A percentile compares a stretch with the other conserved stretches of the same genome.
phyloP scores from a whole-genome alignment of 2,888 invertebrate species.

The Cryptus armator region DNA sequence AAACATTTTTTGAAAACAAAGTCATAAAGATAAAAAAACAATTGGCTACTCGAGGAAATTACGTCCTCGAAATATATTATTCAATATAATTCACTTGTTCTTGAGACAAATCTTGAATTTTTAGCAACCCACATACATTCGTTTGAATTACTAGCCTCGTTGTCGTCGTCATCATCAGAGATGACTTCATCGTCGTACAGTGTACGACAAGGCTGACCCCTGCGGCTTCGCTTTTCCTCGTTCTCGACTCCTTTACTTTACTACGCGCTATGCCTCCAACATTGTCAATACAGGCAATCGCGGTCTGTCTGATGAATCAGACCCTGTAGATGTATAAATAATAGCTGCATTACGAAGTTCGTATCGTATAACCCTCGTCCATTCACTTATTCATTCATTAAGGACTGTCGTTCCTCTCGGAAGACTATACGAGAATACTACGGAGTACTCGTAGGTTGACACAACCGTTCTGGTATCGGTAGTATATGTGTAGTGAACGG shows the following conservation, averaged over 20 bases:
- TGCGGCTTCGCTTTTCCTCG: neutral
- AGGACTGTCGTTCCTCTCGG: slow-evolving; percentile 10
- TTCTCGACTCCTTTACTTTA: neutral
- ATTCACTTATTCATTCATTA: slow-evolving; percentile 45
- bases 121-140: no score
- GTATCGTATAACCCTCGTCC: slow-evolving; percentile 1
- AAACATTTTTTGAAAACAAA: no score
- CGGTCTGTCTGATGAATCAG: slow-evolving; percentile 43
- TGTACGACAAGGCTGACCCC: slow-evolving; percentile 14
- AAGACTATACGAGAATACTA: neutral
- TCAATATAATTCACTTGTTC: no score
- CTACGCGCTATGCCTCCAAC: neutral
- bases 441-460: slow-evolving; percentile 15
- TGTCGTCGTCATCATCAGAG: no score
- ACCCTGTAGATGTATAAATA: slow-evolving; percentile 29
- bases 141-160: no score
- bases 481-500: neutral
- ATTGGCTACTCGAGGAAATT: no score
- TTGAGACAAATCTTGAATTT: no score
- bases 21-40: no score
- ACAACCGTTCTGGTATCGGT: neutral
- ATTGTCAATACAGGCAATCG: neutral
- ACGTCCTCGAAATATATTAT: no score
- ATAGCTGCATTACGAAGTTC: slow-evolving; percentile 13
- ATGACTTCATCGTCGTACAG: slow-evolving; percentile 31